phyloP scores from a whole-genome alignment of 1,140 invertebrate species.

The Sipha flava region DNA sequence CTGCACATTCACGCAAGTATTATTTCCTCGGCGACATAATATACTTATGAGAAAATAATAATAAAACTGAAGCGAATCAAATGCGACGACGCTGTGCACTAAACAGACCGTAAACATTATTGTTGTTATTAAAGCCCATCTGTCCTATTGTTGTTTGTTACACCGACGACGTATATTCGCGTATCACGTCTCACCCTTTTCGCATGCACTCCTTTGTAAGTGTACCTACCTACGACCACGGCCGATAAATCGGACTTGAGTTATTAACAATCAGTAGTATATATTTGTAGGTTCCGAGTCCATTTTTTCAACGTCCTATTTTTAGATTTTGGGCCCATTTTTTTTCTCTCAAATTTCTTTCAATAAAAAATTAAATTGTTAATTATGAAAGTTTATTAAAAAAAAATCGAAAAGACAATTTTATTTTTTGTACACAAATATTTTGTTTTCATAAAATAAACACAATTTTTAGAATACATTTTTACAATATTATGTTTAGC shows the following conservation, averaged over 20 bases:
- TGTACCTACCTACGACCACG: neutral
- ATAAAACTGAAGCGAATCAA: slow-evolving; percentile 2
- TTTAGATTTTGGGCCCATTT: too few species aligned
- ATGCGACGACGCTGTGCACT: neutral
- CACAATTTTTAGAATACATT: too few species aligned
- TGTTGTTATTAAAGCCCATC: neutral
- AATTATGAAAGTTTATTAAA: too few species aligned
- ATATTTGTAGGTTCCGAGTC: too few species aligned
- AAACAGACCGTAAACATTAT: slow-evolving; percentile 1
- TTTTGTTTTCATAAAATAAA: too few species aligned
- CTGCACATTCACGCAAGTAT: neutral
- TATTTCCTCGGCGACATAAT: slow-evolving; percentile 5
- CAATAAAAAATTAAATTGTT: too few species aligned
- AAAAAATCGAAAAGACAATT: too few species aligned
- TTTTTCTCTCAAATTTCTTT: too few species aligned
- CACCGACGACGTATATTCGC: neutral
- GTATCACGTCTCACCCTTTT: neutral
- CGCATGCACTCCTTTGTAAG: neutral
- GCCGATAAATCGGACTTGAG: neutral
- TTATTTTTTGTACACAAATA: too few species aligned
- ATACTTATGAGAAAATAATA: neutral
- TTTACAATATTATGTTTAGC: too few species aligned
- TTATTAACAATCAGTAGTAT: too few species aligned
- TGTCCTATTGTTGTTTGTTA: neutral
- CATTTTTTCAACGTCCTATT: too few species aligned